phyloP scores from a whole-genome alignment of 2,797 vertebrate genomes.

The Simalia tracyae region DNA sequence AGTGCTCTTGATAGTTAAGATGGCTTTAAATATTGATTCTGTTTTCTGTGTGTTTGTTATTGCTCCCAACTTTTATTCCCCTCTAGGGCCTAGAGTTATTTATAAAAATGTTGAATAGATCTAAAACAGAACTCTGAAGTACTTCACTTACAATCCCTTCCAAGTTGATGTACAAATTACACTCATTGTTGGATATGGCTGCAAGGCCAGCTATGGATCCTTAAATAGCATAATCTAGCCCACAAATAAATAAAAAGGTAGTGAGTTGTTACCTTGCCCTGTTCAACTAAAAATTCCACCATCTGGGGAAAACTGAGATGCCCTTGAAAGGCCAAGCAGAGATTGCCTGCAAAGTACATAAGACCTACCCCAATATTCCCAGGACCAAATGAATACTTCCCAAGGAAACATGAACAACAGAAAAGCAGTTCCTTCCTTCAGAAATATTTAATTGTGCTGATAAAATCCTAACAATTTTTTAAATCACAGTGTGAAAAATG shows the following conservation, averaged over 20 bases:
- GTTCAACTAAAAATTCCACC: background rate
- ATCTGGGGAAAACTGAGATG: background rate
- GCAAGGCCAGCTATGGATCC: background rate
- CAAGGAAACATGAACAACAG: background rate
- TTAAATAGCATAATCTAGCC: background rate
- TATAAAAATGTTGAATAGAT: background rate
- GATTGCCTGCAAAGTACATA: background rate
- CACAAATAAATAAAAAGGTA: background rate
- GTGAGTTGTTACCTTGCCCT: background rate
- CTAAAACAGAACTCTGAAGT: background rate
- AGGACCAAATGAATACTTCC: background rate
- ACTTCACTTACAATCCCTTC: background rate
- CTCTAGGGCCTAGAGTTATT: background rate
- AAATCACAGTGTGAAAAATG: slow-evolving; percentile 19
- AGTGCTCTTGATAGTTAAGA: background rate
- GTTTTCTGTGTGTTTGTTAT: background rate
- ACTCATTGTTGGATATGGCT: background rate
- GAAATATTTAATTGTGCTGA: slow-evolving; percentile 28
- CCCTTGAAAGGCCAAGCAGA: background rate
- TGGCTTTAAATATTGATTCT: background rate
- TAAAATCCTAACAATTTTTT: background rate
- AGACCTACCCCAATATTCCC: background rate
- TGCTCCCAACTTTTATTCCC: background rate
- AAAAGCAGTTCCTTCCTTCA: background rate
- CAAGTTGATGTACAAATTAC: background rate